phyloP scores from a whole-genome alignment of 2,113 vertebrate genomes.

The Calyptomena viridis region DNA sequence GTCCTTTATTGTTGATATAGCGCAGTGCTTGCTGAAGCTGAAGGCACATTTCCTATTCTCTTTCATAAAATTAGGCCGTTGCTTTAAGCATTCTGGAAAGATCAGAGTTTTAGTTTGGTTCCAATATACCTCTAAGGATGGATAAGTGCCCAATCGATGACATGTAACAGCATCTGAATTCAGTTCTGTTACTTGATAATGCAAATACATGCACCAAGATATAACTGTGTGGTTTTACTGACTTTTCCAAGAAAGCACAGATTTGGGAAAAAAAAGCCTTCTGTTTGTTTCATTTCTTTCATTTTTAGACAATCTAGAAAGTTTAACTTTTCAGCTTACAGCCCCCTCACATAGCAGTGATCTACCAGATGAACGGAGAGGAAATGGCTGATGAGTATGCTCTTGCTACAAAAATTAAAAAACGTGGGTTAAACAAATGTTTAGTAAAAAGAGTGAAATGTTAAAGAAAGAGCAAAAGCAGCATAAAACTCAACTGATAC shows the following conservation, averaged over 20 bases:
- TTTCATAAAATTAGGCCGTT: not conserved
- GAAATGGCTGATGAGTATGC: not conserved
- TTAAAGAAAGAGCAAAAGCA: not conserved
- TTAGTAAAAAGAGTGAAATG: not conserved
- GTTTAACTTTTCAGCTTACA: not conserved
- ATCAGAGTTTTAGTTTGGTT: not conserved
- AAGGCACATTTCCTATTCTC: not conserved
- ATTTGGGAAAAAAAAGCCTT: not conserved
- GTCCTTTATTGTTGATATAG: not conserved
- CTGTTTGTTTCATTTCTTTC: not conserved
- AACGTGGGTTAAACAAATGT: not conserved
- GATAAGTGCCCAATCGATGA: not conserved
- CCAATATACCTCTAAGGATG: not conserved
- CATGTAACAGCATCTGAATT: not conserved
- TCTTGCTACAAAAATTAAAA: not conserved
- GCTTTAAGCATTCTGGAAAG: not conserved
- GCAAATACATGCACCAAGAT: not conserved
- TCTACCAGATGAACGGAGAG: not conserved
- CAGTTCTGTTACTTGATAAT: not conserved
- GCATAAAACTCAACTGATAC: not conserved
- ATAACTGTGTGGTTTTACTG: not conserved
- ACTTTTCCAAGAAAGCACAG: not conserved
- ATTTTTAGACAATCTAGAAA: constrained; percentile 11
- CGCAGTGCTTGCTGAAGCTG: not conserved
- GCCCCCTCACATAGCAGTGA: not conserved